Evolutionary conservation across 2,113 vertebrate genomes (phyloP), one percentile per base, ranked within the genome.

Genomic region (Cnemophilus loriae): DNA sequence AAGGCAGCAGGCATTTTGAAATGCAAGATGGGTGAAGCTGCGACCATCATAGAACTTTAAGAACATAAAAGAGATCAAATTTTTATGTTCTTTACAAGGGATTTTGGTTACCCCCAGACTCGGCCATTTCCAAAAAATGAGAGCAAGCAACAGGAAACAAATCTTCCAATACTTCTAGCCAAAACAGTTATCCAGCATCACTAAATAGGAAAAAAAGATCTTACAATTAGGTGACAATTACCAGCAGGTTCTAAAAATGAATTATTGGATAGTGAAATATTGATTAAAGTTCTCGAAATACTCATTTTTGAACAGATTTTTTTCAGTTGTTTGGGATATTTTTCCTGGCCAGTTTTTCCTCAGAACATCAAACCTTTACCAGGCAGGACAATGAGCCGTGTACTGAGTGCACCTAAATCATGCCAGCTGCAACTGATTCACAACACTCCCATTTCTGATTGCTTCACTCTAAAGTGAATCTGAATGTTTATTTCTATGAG

Each of bases 241-340:
- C 7, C 32, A 60, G 35, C 60, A 60, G 9, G 46, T 67, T 77
- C 46, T 55, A 77, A 71, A 71, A 71, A 59, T 15, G 0, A 71
- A 67, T 27, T 60, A 28, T 3, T 56, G 13, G 28, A 63, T 18
- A 47, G 28, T 11, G 15, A 52, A 53, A 68, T 39, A 24, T 11
- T 11, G 1, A 39, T 70, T 57, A 6, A 30, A 56, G 4, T 19
- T 61, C 24, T 68, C 53, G 27, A 82, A 86, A 56, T 47, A 52
- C 14, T 33, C 0, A 0, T 0, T 41, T 84, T 65, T 41, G 5
- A 70, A 44, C 3, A 24, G 18, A 19, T 4, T 52, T 33, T 60
- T 44, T 1, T 0, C 1, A 44, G 28, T 16, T 69, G 11, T 20
- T 87, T 23, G 8, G 15, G 7, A 0, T 55, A 44, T 56, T 61